These are phyloP conservation scores for Melanotaenia parkinsoni DNA, from an alignment of 2,797 vertebrate genomes.

Conservation along the genomic window DNA sequence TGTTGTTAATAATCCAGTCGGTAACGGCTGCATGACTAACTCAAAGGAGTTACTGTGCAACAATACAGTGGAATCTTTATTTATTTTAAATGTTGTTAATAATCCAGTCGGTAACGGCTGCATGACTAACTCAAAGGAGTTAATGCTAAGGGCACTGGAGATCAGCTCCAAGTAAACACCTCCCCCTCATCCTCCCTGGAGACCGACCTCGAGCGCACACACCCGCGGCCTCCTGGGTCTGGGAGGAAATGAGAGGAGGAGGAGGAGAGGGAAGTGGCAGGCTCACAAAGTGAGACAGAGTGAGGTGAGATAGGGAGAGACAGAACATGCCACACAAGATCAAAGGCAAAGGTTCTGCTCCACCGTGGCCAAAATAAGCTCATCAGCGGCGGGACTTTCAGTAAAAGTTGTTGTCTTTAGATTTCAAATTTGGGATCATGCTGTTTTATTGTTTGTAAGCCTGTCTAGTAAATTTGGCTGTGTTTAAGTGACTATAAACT, in stretches of 20 bases:
- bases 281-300: slow-evolving; percentile 65
- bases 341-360: slow-evolving; percentile 66
- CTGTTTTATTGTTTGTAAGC: slow-evolving; percentile 41
- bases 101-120: slow-evolving; percentile 8
- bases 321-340: slow-evolving; percentile 62
- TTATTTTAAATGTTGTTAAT: slow-evolving; percentile 16
- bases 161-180: slow-evolving; percentile 82
- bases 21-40: too few species aligned
- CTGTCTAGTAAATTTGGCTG: slow-evolving; percentile 22
- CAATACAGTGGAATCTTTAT: neutral
- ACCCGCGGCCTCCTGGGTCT: slow-evolving; percentile 70
- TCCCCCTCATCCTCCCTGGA: slow-evolving; percentile 72
- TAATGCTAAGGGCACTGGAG: slow-evolving; percentile 78
- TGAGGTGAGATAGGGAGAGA: slow-evolving; percentile 73
- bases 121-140: slow-evolving; percentile 53
- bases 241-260: slow-evolving; percentile 78
- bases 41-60: too few species aligned
- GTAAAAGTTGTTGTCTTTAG: slow-evolving; percentile 69
- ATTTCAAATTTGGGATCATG: slow-evolving; percentile 71
- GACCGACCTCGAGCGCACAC: slow-evolving; percentile 66
- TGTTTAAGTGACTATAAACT: slow-evolving; percentile 49
- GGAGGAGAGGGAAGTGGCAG: slow-evolving; percentile 62
- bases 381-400: slow-evolving; percentile 45
- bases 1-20: too few species aligned
- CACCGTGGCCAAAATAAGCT: slow-evolving; percentile 73